Base-by-base conservation (phyloP, 2,797 vertebrate genomes). In the Apodemus agrarius region DNA sequence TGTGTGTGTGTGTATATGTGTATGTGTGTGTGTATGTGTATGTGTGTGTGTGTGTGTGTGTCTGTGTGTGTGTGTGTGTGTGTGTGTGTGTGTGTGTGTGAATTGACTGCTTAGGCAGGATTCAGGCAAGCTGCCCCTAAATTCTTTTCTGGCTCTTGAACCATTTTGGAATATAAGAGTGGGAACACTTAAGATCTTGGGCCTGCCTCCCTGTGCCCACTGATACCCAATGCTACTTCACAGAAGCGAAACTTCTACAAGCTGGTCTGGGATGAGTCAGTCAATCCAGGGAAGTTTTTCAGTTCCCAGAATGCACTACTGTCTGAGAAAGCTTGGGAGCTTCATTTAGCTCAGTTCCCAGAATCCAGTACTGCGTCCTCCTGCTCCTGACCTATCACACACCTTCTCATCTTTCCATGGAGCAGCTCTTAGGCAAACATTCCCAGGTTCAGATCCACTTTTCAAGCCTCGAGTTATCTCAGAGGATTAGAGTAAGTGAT, bases 321-420 rank as follows among this genome's bases (percentile, higher is more conserved):
- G 0, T 46, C 54, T 26, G 0, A 57, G 5, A 82, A 43, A 34
- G 37, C n/a, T 49, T 21, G 46, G 17, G 13, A 29, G 1, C 63
- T 43, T 29, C 21, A n/a, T 54, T 13, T 19, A 24, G 34, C 72
- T 54, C 8, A 21, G 6, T 34, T 54, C 67, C 3, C 2, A 26
- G 14, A 61, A 12, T 34, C 19, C 2, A 65, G 5, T 22, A 9
- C 46, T 6, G 0, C 2, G 3, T 24, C 26, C 59, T 22, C 59
- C 2, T 61, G 59, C 59, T 26, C 4, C 40, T 69, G 67, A 37
- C 21, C 4, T 1, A 7, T 31, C 7, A 34, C 14, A 3, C 0
- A 3, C 4, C 84, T 84, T 52, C 34, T 88, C 10, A 3, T 69
- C n/a, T 12, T 17, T 43, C 65, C 34, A 1, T 59, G 61, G 17